A percentile compares a stretch with the other conserved stretches of the same genome.
These are phyloP conservation scores for Alosa sapidissima DNA, from an alignment of 2,797 vertebrate species.

Conservation along the genomic window DNA sequence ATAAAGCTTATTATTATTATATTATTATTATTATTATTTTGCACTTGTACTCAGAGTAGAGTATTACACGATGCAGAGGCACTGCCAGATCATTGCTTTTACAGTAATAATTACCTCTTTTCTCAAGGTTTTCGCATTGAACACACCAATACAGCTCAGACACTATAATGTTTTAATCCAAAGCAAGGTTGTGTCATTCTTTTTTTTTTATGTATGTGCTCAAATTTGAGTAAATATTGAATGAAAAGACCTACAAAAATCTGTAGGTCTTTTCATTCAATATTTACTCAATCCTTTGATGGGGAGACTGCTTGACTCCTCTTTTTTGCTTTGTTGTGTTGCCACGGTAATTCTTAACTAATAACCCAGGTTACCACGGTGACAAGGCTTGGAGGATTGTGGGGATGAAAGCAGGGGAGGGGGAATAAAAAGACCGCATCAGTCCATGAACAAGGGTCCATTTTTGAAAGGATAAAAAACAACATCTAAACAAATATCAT, in stretches of 20 bases:
- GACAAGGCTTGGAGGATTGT: background rate
- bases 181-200: background rate
- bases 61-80: no score
- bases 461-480: background rate
- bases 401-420: background rate
- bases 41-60: no score
- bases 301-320: background rate
- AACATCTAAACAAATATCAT: background rate
- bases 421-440: background rate
- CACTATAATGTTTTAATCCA: background rate
- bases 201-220: background rate
- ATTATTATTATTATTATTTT: no score
- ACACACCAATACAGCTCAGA: background rate
- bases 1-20: no score
- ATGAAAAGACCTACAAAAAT: background rate
- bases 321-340: background rate
- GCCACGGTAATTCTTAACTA: background rate
- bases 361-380: conserved; percentile 1
- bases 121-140: background rate
- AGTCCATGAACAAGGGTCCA: no score
- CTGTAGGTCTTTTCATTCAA: background rate
- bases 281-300: background rate
- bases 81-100: no score
- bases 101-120: no score
- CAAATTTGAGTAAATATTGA: background rate